Evolutionary conservation across 2,888 invertebrate genomes (phyloP), one percentile per base, ranked within the genome.

Genomic region (Tiliacea citrago): DNA sequence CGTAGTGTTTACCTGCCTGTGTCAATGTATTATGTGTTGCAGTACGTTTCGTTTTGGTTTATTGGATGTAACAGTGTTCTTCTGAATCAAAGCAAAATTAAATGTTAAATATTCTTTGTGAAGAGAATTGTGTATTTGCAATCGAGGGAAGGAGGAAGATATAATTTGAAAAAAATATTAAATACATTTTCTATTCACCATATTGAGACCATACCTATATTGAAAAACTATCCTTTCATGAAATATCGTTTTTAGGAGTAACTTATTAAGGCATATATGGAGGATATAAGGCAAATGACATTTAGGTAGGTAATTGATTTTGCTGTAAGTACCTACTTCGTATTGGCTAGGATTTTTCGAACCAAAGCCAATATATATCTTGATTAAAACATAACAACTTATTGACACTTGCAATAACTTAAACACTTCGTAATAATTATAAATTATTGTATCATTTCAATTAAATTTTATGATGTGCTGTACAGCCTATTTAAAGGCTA

Each of bases 381-480:
- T 75, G 18, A 73, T 53, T 47, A 53, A 71, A 47, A 61, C n/a
- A 53, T 72, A 18, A 53, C 18, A n/a, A 55, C 29, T 29, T 42
- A 80, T 61, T 61, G 45, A 60, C 75, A 65, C 16, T 10, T n/a
- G 9, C 10, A 73, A 18, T 29, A 35, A 76, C 21, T 55, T 57
- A 42, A 66, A 49, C 39, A 63, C 21, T 58, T 7, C 49, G 13
- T 62, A 53, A 53, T 61, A 39, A 70, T 67, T 58, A 55, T 57
- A 60, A 45, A 60, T 66, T 61, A 82, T 29, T 57, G 21, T 66
- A 66, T 45, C 2, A 68, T 65, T 73, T 57, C 53, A 81, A 71
- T 73, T 35, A 66, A 24, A 72, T 68, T 85, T 85, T 65, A 85
- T 70, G 29, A 70, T 67, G 8, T 49, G 49, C 66, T 49, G 53